A percentile compares a stretch with the other conserved stretches of the same genome.
phyloP scores from a whole-genome alignment of 1,140 invertebrate species.

The Procambarus clarkii region DNA sequence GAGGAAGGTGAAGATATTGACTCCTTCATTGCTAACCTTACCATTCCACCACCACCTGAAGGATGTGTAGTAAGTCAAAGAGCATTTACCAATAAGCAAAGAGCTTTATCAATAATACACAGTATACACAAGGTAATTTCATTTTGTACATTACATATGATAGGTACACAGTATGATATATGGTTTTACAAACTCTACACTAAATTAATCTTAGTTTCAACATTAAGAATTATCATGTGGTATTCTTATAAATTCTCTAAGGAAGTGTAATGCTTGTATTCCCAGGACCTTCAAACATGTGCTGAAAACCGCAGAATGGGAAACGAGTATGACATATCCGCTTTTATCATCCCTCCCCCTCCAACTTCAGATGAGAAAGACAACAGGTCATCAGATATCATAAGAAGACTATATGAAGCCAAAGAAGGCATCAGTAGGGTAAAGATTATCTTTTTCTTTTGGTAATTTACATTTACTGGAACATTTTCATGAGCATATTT shows the following conservation, averaged over 20 bases:
- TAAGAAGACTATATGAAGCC: conserved; percentile 67
- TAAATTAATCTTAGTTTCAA: no score
- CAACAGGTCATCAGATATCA: conserved; percentile 70
- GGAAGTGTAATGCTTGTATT: background rate
- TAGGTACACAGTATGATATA: no score
- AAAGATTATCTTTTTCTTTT: background rate
- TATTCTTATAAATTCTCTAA: no score
- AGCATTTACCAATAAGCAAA: background rate
- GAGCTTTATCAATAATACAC: no score
- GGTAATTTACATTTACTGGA: no score
- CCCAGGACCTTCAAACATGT: conserved; percentile 55
- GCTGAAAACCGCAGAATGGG: conserved; percentile 47
- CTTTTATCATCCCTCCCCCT: conserved; percentile 65
- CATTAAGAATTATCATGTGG: no score
- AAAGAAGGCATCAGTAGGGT: conserved; percentile 70
- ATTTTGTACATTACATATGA: no score
- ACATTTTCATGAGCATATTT: no score
- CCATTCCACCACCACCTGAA: conserved; percentile 83
- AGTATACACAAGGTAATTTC: no score
- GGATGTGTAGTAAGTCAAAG: conserved; percentile 56
- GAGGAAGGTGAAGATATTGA: conserved; percentile 80
- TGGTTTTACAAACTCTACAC: no score
- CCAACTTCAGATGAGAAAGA: conserved; percentile 56
- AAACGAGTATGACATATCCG: conserved; percentile 66
- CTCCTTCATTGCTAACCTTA: conserved; percentile 87